These are phyloP conservation scores for Brevimyrus niger DNA, from an alignment of 2,113 vertebrate genomes.

Conservation along the genomic window DNA sequence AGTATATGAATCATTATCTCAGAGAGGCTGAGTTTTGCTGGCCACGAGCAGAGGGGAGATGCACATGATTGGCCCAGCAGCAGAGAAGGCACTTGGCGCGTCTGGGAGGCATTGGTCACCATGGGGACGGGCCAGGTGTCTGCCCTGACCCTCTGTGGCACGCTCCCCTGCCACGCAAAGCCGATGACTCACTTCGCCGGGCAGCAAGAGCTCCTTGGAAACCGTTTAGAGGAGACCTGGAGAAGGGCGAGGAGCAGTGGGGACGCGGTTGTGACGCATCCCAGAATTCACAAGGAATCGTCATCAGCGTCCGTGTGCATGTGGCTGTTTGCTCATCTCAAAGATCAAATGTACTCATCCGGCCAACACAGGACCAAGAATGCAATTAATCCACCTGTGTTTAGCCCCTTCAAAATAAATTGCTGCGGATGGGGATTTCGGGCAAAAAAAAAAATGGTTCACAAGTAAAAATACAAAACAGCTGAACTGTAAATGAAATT, in stretches of 20 bases:
- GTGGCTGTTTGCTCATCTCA: background rate
- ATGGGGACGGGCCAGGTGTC: background rate
- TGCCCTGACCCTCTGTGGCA: background rate
- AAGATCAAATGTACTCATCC: background rate
- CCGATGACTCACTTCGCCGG: background rate
- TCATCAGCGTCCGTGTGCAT: background rate
- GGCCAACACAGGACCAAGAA: background rate
- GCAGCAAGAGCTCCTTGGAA: background rate
- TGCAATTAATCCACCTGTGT: background rate
- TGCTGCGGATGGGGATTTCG: background rate
- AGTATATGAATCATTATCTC: background rate
- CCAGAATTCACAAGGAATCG: background rate
- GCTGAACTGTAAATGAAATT: background rate
- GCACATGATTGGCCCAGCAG: background rate
- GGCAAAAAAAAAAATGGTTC: background rate
- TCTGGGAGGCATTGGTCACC: background rate
- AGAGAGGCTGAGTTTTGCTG: background rate
- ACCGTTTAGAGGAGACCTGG: background rate
- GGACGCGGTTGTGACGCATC: background rate
- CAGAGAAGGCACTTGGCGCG: background rate
- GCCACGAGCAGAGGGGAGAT: background rate
- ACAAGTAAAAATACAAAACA: background rate
- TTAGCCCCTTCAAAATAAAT: background rate
- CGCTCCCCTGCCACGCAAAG: background rate
- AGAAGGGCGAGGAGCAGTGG: background rate